Base-by-base conservation (phyloP, 2,888 invertebrate genomes). In the Nyleta sp. region DNA sequence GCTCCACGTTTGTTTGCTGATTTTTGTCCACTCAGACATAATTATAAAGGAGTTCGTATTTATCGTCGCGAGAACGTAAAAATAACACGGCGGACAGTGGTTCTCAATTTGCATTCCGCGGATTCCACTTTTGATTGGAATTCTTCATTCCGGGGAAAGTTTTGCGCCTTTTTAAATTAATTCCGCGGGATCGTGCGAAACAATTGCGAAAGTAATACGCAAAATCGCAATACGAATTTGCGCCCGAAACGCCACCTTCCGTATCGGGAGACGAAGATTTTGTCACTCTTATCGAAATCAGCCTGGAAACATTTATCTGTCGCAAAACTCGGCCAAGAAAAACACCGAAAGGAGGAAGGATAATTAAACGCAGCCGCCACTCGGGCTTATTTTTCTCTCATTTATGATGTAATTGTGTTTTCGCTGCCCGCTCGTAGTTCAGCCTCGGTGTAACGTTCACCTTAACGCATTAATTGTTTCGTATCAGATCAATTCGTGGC, bases 31-130 rank as follows among this genome's bases (percentile, higher is more conserved):
- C 50, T 73, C 59, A 18, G 65, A 52, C 67, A 60, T 74, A 74
- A 74, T 74, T 74, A 74, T 74, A 53, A 59, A 74, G 53, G 35
- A 74, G 52, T 67, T 53, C 22, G 38, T 74, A 60, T 74, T 74
- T 74, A 67, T 74, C 46, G 59, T 60, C 59, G 59, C 52, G 50
- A 40, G 59, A 44, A 52, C 44, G 42, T 52, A 73, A 65, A 65
- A 65, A 73, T 73, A 73, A 73, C 52, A 73, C 50, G 10, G 11
- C 40, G 15, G n/a, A 24, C 59, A 73, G 73, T 44, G 64, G 28
- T 57, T 50, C 59, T 73, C 65, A 65, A 33, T 24, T 59, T 57
- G 28, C 22, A 64, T 57, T 35, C 35, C 46, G 38, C 7, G n/a
- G 35, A 40, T 60, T 40, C 28, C 53, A 28, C 13, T 8, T 53